Evolutionary conservation across 2,797 vertebrate genomes (phyloP), one percentile per base, ranked within the genome.

Genomic region (Syngnathus rostellatus): DNA sequence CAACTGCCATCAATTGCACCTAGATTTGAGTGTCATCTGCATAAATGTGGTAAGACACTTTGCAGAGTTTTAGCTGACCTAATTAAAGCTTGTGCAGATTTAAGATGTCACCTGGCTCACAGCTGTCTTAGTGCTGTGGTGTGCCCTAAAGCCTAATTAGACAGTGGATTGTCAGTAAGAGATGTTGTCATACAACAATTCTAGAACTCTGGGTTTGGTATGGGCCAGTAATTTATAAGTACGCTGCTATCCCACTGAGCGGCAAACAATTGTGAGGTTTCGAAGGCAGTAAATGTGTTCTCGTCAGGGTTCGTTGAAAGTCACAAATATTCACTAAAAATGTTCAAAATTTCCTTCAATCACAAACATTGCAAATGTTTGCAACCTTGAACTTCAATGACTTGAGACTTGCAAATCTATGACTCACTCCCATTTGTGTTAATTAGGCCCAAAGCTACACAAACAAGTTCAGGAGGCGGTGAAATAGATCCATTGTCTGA

Each of bases 361-460:
- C 31, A 31, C 31, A 31, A 31, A 31, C 3, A 31, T 31, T 31
- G 31, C 31, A 31, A 31, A 31, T 3, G 3, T 31, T 31, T 31
- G 31, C 31, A 31, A 31, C 31, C 31, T 31, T 31, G 31, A 31
- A 31, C 31, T 31, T 31, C 31, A 31, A 51, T 51, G 48, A 6
- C 48, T 50, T 50, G 48, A 50, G 19, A 50, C 48, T 31, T 43
- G 17, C 16, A 50, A 17, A 50, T 50, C 6, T 50, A 6, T 50
- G 46, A 50, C 46, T n/a, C n/a, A 19, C n/a, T n/a, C 48, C 48
- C 7, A 51, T 51, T 19, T 51, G 2, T 73, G 64, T 75, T 77
- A 76, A 82, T 83, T 77, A 66, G 70, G 59, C 74, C 75, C 68
- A 67, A 64, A 51, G 40, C 51, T 72, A 70, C 70, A 72, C 65